Evolutionary conservation across 2,888 invertebrate species (phyloP).

Genomic region (Cephus pygmeus): DNA sequence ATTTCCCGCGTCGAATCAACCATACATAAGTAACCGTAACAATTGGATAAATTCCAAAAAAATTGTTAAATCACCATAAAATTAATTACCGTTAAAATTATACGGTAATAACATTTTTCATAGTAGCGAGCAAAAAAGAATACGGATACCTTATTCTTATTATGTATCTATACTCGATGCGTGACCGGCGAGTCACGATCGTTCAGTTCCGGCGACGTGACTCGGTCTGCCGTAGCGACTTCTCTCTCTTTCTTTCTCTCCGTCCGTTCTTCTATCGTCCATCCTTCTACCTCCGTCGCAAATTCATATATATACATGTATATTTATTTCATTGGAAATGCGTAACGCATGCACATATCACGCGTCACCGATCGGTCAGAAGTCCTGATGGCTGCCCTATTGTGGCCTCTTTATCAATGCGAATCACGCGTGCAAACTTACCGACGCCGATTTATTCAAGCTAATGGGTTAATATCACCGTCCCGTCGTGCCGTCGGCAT

Average conservation of each 20-base stretch:
- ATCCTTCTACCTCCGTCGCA: too few species aligned
- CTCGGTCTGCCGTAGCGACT: conserved; percentile 26
- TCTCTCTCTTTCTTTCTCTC: conserved; percentile 21
- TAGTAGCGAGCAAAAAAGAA: background rate
- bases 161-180: conserved; percentile 4
- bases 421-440: conserved; percentile 33
- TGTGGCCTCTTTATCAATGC: conserved; percentile 33
- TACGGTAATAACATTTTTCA: background rate
- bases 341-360: conserved; percentile 26
- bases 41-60: background rate
- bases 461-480: conserved; percentile 53
- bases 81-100: background rate
- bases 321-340: conserved; percentile 40
- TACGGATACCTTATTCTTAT: background rate
- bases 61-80: background rate
- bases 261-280: too few species aligned
- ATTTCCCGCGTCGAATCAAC: background rate
- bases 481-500: conserved; percentile 28
- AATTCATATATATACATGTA: background rate
- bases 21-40: background rate
- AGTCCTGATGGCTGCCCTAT: conserved; percentile 10
- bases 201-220: conserved; percentile 59
- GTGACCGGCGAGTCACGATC: conserved; percentile 47
- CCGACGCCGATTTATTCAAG: conserved; percentile 50
- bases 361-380: conserved; percentile 20